phyloP scores from a whole-genome alignment of 2,888 invertebrate species.

The Bedellia somnulentella region DNA sequence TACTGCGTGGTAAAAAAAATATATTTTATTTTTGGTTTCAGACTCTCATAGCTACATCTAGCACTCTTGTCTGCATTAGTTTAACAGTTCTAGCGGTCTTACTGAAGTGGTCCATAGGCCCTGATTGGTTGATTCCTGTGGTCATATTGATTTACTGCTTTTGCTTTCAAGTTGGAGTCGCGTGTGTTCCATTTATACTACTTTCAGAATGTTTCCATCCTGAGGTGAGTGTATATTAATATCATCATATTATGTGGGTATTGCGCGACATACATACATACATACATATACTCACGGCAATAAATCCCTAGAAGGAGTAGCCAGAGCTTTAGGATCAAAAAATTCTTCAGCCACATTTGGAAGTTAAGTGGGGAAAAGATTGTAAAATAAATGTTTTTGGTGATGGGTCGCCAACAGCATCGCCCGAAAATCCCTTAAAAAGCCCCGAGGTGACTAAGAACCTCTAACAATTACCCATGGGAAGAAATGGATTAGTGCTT shows the following conservation, averaged over 20 bases:
- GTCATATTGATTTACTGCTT: conserved; percentile 21
- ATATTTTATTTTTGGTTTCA: too few species aligned
- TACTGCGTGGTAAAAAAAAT: too few species aligned
- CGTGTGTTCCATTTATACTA: conserved; percentile 21
- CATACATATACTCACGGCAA: too few species aligned
- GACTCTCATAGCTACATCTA: conserved; percentile 19
- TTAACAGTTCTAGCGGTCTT: conserved; percentile 16
- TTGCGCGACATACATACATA: too few species aligned
- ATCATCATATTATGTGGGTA: too few species aligned
- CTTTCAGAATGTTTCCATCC: conserved; percentile 17
- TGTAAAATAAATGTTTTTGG: too few species aligned
- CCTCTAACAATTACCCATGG: background rate
- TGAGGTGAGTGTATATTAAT: conserved; percentile 14
- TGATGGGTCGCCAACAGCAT: too few species aligned
- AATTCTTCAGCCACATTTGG: too few species aligned
- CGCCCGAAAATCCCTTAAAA: too few species aligned
- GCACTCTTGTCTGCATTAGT: conserved; percentile 12
- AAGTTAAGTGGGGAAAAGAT: too few species aligned
- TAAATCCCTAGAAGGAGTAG: too few species aligned
- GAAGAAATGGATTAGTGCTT: background rate
- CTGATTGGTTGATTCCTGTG: conserved; percentile 23
- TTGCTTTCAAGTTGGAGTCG: conserved; percentile 22
- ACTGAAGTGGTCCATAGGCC: conserved; percentile 19
- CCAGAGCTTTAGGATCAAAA: too few species aligned
- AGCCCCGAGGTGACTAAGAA: background rate